These are phyloP conservation scores for Trematocara marginatum DNA, from an alignment of 2,113 vertebrate genomes.

Conservation along the genomic window DNA sequence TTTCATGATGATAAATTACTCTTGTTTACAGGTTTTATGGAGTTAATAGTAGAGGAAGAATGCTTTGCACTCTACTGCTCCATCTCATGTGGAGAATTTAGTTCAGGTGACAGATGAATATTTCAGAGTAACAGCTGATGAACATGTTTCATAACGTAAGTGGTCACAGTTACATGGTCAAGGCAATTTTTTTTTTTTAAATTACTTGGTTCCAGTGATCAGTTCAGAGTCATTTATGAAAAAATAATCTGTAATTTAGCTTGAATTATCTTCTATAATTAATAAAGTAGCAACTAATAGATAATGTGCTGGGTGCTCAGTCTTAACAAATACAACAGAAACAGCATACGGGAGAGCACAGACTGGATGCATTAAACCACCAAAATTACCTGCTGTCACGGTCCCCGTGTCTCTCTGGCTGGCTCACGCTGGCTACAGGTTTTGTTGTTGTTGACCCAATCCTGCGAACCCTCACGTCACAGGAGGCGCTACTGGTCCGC, in stretches of 20 bases:
- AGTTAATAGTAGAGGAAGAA: not conserved
- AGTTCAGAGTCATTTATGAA: not conserved
- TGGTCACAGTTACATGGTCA: not conserved
- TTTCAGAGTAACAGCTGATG: not conserved
- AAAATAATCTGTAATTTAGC: not conserved
- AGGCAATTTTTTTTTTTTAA: not conserved
- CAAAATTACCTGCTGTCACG: not conserved
- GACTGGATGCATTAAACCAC: not conserved
- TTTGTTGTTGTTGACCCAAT: no score
- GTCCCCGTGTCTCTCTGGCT: no score
- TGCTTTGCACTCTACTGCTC: not conserved
- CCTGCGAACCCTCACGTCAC: no score
- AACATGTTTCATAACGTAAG: not conserved
- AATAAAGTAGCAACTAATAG: not conserved
- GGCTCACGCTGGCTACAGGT: no score
- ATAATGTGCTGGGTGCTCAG: not conserved
- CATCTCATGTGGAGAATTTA: not conserved
- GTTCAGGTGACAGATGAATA: not conserved
- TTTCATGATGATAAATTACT: not conserved
- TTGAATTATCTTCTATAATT: not conserved
- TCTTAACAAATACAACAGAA: not conserved
- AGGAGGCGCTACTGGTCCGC: no score
- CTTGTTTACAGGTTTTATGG: not conserved
- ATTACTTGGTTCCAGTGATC: not conserved
- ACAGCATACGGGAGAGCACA: not conserved